Conservation (phyloP, 2,113 vertebrate species). For the Pelecanus crispus region DNA sequence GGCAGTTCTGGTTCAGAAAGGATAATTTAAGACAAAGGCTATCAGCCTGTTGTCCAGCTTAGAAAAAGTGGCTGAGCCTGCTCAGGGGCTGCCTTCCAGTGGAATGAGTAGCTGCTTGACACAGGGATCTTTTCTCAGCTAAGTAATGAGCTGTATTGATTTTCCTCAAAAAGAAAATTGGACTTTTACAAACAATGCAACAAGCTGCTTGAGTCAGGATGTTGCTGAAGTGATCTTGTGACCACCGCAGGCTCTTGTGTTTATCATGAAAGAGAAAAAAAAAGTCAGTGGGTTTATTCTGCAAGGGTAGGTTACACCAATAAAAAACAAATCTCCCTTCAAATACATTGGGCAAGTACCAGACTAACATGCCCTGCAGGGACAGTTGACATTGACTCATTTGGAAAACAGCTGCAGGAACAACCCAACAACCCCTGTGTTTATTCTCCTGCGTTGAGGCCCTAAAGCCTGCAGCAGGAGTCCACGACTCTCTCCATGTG, state of each 20-base stretch:
- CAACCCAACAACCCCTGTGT: not conserved
- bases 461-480: not conserved
- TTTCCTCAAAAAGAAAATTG: constrained; percentile 55
- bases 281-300: not conserved
- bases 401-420: not conserved
- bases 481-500: not conserved
- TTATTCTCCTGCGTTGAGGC: not conserved
- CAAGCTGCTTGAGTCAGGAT: constrained; percentile 21
- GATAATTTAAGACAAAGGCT: constrained; percentile 7
- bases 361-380: not conserved
- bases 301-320: not conserved
- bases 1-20: not conserved
- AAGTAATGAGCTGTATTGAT: constrained; percentile 50
- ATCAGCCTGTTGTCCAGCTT: not conserved
- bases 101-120: constrained; percentile 27
- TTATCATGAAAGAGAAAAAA: not conserved
- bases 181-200: not conserved
- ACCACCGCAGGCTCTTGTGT: not conserved
- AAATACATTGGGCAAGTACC: not conserved
- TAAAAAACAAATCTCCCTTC: not conserved
- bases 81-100: not conserved
- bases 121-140: constrained; percentile 19
- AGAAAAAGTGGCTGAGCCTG: not conserved
- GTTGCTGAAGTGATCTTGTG: not conserved
- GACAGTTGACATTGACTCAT: not conserved